These are phyloP conservation scores for Labrus mixtus DNA, from an alignment of 2,113 vertebrate species.

Conservation along the genomic window DNA sequence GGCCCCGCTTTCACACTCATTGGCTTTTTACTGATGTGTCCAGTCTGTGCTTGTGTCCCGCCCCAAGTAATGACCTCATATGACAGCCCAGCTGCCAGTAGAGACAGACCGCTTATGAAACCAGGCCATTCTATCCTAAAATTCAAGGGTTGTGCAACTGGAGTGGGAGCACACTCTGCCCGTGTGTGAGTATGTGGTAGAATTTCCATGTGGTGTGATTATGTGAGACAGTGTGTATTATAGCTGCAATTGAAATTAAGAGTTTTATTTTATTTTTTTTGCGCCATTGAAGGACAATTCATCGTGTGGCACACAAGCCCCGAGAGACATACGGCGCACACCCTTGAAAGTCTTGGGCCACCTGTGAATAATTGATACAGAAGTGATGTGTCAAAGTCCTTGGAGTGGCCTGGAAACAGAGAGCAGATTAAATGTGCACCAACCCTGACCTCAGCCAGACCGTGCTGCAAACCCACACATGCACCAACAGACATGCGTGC, in stretches of 20 bases:
- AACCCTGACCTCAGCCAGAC: conserved; percentile 69
- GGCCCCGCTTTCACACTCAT: conserved; percentile 45
- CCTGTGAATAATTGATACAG: conserved; percentile 74
- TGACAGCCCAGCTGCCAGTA: conserved; percentile 72
- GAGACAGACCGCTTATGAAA: conserved; percentile 75
- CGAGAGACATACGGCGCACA: background rate
- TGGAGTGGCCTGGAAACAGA: conserved; percentile 75
- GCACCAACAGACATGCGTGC: conserved; percentile 35
- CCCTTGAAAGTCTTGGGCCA: conserved; percentile 28
- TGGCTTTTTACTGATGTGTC: conserved; percentile 52
- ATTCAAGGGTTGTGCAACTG: conserved; percentile 74
- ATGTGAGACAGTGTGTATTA: conserved; percentile 66
- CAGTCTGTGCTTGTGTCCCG: conserved; percentile 45
- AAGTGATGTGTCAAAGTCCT: conserved; percentile 69
- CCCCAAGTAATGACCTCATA: conserved; percentile 73
- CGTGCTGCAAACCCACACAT: conserved; percentile 58
- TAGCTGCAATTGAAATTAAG: conserved; percentile 51
- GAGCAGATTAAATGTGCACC: conserved; percentile 73
- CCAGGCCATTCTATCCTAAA: conserved; percentile 70
- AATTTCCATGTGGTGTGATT: conserved; percentile 54
- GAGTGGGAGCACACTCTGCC: conserved; percentile 54
- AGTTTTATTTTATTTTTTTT: too few relatives aligned
- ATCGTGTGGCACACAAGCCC: background rate
- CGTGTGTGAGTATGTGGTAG: conserved; percentile 45
- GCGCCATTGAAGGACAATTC: conserved; percentile 19